phyloP scores from a whole-genome alignment of 2,888 invertebrate genomes.

The Tetheella fluctuosa region DNA sequence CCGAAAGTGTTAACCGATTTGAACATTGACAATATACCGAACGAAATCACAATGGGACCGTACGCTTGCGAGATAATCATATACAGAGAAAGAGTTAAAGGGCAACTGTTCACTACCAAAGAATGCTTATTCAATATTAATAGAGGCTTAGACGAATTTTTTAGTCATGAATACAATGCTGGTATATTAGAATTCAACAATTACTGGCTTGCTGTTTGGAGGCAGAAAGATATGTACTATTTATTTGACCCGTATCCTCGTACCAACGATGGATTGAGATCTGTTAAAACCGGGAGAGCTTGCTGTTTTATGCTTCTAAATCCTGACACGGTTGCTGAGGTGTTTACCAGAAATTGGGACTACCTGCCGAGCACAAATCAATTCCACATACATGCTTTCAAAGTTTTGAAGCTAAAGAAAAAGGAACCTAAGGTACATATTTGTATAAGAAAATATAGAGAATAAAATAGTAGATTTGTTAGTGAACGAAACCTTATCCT shows the following conservation, averaged over 20 bases:
- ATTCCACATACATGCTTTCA: slow-evolving; percentile 85
- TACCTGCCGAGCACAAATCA: slow-evolving; percentile 73
- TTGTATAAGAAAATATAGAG: neutral
- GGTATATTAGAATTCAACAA: slow-evolving; percentile 85
- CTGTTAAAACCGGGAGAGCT: slow-evolving; percentile 82
- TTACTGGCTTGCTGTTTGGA: slow-evolving; percentile 85
- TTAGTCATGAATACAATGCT: slow-evolving; percentile 76
- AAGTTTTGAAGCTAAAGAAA: slow-evolving; percentile 82
- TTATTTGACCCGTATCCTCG: slow-evolving; percentile 87
- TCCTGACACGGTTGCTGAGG: slow-evolving; percentile 81
- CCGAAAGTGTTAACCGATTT: slow-evolving; percentile 78
- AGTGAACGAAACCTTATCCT: neutral
- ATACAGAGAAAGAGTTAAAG: slow-evolving; percentile 79
- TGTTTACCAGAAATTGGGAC: slow-evolving; percentile 81
- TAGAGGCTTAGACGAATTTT: slow-evolving; percentile 78
- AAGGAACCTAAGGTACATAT: slow-evolving; percentile 60
- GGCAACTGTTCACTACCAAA: slow-evolving; percentile 76
- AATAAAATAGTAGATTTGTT: neutral
- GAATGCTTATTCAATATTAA: slow-evolving; percentile 80
- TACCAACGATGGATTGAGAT: slow-evolving; percentile 80
- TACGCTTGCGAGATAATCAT: slow-evolving; percentile 84
- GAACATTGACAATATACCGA: slow-evolving; percentile 82
- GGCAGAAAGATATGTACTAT: slow-evolving; percentile 86
- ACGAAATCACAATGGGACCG: slow-evolving; percentile 82
- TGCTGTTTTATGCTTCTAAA: slow-evolving; percentile 86